Conservation (phyloP, 2,888 invertebrate genomes). For the Drosophila monieri region DNA sequence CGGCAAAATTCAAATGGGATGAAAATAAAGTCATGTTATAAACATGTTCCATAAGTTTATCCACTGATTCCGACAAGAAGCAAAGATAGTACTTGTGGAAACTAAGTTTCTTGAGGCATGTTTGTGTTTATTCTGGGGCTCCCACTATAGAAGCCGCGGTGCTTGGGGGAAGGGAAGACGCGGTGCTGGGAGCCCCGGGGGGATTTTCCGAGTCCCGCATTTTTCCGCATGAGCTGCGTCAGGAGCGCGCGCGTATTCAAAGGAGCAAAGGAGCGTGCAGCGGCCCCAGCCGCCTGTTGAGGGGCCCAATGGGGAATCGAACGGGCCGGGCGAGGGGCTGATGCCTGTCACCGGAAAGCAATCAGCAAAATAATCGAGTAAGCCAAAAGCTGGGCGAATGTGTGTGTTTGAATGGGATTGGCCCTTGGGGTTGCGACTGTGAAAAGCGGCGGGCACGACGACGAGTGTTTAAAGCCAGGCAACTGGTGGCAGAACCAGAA, state of each 20-base stretch:
- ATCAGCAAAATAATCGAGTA: conserved; percentile 76
- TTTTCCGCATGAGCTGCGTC: conserved; percentile 65
- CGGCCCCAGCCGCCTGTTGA: conserved; percentile 51
- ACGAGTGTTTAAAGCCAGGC: conserved; percentile 39
- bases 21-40: conserved; percentile 2
- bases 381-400: conserved; percentile 49
- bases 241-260: conserved; percentile 60
- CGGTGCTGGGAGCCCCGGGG: conserved; percentile 8
- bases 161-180: conserved; percentile 7
- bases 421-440: conserved; percentile 53
- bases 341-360: conserved; percentile 74
- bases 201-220: conserved; percentile 60
- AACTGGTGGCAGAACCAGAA: conserved; percentile 10
- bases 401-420: conserved; percentile 36
- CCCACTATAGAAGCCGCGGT: conserved; percentile 40
- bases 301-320: conserved; percentile 48
- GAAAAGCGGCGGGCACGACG: conserved; percentile 44
- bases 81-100: neutral
- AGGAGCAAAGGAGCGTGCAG: conserved; percentile 49
- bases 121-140: conserved; percentile 31
- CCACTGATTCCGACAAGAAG: neutral
- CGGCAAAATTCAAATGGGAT: neutral
- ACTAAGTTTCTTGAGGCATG: neutral
- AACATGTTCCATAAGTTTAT: conserved; percentile 1
- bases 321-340: conserved; percentile 4